These are phyloP conservation scores for Equus przewalskii DNA, from an alignment of 2,113 vertebrate species.

Conservation along the genomic window DNA sequence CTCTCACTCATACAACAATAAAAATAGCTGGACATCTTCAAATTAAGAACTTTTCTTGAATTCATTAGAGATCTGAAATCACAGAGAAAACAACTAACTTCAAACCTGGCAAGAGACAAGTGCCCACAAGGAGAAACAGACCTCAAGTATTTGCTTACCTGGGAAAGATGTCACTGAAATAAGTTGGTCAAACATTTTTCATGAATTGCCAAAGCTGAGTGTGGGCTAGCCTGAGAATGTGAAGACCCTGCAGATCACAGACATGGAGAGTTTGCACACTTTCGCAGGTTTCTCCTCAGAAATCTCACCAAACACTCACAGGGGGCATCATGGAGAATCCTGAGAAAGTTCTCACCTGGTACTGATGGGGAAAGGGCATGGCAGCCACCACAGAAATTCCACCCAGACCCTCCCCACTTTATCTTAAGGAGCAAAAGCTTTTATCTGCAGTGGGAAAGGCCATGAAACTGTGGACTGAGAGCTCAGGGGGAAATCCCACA, in stretches of 20 bases:
- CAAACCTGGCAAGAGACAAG: not conserved
- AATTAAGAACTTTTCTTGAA: not conserved
- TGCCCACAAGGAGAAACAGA: not conserved
- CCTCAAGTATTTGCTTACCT: not conserved
- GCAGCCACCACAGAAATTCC: not conserved
- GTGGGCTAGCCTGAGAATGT: not conserved
- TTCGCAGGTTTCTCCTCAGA: not conserved
- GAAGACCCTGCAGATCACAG: too few relatives aligned
- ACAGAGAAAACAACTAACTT: not conserved
- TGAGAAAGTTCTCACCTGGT: rapidly evolving
- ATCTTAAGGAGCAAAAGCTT: not conserved
- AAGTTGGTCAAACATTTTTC: not conserved
- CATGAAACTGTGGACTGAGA: not conserved
- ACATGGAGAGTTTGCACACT: rapidly evolving
- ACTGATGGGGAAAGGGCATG: too few relatives aligned
- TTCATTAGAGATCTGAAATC: not conserved
- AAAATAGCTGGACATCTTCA: not conserved
- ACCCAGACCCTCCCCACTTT: not conserved
- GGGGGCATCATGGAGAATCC: rapidly evolving
- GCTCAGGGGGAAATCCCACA: not conserved
- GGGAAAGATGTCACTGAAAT: not conserved
- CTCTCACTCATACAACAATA: not conserved
- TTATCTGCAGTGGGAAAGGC: not conserved
- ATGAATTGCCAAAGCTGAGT: not conserved
- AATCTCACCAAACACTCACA: rapidly evolving